These are phyloP conservation scores for Grammomys surdaster DNA, from an alignment of 2,113 vertebrate genomes.

Conservation along the genomic window DNA sequence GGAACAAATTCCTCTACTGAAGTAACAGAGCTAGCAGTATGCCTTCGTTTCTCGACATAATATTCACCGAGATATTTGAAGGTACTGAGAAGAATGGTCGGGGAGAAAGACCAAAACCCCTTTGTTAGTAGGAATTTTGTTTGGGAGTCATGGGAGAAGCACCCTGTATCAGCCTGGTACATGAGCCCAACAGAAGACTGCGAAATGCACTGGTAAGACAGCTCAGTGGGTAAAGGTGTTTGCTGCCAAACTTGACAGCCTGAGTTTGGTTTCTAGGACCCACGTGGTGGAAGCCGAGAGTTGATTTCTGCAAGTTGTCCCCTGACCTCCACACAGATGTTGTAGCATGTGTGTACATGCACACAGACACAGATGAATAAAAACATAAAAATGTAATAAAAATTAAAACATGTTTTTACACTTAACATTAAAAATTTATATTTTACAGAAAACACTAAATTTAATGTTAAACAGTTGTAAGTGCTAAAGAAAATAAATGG, in stretches of 20 bases:
- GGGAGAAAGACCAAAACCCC: no score
- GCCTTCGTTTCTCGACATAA: neutral
- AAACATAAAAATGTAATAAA: neutral
- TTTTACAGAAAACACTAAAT: no score
- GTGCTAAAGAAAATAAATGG: neutral
- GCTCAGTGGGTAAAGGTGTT: neutral
- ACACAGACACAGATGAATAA: neutral
- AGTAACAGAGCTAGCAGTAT: neutral
- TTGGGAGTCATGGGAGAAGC: neutral
- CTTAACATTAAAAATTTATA: no score
- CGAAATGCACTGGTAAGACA: neutral
- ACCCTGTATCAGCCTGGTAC: neutral
- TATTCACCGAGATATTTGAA: neutral
- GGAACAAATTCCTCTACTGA: conserved; percentile 8
- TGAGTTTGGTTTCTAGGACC: neutral
- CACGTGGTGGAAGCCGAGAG: neutral
- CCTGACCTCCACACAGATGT: neutral
- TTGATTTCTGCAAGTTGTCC: neutral
- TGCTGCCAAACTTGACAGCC: neutral
- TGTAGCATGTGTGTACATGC: neutral
- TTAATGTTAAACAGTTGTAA: neutral
- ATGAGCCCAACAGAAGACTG: no score
- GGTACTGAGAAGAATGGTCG: neutral
- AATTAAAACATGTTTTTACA: no score
- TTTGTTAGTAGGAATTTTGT: neutral